These are phyloP conservation scores for Drosophila grimshawi DNA, from an alignment of 1,140 invertebrate species.

Conservation along the genomic window DNA sequence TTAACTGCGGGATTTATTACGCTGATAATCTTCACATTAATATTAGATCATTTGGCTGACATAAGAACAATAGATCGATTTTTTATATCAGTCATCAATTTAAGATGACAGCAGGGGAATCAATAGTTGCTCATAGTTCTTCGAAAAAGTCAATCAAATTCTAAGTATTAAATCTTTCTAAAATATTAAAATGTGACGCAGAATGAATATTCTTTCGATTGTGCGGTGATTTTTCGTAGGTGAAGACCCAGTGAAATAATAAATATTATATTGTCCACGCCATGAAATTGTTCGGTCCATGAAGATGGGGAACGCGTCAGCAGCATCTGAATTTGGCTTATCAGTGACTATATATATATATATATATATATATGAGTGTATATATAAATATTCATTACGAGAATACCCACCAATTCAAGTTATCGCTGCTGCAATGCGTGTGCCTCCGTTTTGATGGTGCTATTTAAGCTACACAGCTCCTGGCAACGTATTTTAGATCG, in stretches of 20 bases:
- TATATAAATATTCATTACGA: not conserved
- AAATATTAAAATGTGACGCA: constrained; percentile 26
- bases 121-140: too few relatives aligned
- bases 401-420: not conserved
- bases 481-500: constrained; percentile 14
- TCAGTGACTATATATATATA: not conserved
- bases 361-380: not conserved
- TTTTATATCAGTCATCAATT: too few relatives aligned
- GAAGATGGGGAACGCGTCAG: constrained; percentile 11
- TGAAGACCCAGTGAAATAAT: constrained; percentile 2
- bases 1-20: too few relatives aligned
- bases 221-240: constrained; percentile 14
- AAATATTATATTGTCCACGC: constrained; percentile 7
- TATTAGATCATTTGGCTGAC: too few relatives aligned
- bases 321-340: not conserved
- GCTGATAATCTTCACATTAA: too few relatives aligned
- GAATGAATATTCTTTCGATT: constrained; percentile 1
- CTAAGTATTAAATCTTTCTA: not conserved
- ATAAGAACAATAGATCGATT: too few relatives aligned
- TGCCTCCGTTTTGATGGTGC: constrained; percentile 4
- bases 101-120: too few relatives aligned
- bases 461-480: not conserved
- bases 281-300: not conserved
- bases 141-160: too few relatives aligned
- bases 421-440: not conserved